These are phyloP conservation scores for Colinus virginianus DNA, from an alignment of 2,113 vertebrate genomes.

Conservation along the genomic window DNA sequence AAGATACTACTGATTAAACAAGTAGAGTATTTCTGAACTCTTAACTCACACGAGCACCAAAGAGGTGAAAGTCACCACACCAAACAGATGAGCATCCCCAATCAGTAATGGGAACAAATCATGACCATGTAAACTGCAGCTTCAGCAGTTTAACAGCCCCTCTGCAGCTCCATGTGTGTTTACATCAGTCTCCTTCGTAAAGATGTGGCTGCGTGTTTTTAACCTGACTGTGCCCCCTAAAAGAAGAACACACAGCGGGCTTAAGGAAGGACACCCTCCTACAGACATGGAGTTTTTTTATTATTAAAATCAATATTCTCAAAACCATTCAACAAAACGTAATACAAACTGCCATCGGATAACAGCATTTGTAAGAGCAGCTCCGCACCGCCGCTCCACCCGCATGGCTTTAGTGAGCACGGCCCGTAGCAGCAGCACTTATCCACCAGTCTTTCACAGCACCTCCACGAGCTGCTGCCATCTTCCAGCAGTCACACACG, in stretches of 20 bases:
- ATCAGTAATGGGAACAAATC: neutral
- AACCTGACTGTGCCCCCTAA: conserved; percentile 31
- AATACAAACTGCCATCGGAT: conserved; percentile 28
- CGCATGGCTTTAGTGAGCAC: conserved; percentile 67
- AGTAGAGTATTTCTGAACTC: neutral
- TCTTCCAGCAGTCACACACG: neutral
- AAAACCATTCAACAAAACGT: conserved; percentile 58
- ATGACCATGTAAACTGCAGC: neutral
- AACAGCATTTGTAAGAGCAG: conserved; percentile 48
- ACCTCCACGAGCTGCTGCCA: neutral
- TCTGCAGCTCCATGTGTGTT: fast-evolving
- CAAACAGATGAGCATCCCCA: neutral
- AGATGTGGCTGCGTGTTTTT: neutral
- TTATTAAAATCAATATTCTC: conserved; percentile 59
- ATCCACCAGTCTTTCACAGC: neutral
- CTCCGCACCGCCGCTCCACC: conserved; percentile 26
- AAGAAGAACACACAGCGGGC: neutral
- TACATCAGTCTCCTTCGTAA: neutral
- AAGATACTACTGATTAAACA: neutral
- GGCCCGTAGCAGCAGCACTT: neutral
- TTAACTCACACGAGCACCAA: neutral
- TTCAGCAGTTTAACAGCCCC: neutral
- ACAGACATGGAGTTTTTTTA: conserved; percentile 41
- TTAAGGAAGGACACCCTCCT: conserved; percentile 8
- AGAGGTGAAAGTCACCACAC: neutral